Percentiles rank a stretch among this genome's conserved stretches.
Conservation (phyloP, 64 coral and sea anemone species). For the Porites australiensis region DNA sequence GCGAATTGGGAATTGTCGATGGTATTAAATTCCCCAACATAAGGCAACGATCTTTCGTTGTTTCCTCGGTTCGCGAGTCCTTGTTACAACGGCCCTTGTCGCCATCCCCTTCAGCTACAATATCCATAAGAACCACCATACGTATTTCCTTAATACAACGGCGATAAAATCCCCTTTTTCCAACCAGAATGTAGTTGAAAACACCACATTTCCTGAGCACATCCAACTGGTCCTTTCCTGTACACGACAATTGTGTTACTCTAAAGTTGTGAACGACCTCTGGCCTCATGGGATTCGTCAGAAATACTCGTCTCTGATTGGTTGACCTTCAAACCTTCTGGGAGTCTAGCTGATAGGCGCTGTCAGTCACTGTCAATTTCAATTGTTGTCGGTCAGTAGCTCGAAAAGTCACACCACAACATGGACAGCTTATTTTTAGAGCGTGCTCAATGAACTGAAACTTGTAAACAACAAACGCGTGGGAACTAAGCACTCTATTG, state of each 20-base stretch:
- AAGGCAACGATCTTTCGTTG: neutral
- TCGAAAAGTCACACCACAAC: too few species aligned
- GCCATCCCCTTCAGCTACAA: conserved; percentile 60
- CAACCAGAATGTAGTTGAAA: neutral
- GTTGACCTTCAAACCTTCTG: neutral
- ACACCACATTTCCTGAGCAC: neutral
- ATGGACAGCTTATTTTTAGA: too few species aligned
- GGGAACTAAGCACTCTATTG: too few species aligned
- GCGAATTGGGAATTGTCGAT: conserved; percentile 60
- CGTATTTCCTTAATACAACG: conserved; percentile 24
- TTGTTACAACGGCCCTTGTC: neutral
- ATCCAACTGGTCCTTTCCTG: neutral
- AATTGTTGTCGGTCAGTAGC: neutral
- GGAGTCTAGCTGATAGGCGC: neutral
- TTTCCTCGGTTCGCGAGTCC: neutral
- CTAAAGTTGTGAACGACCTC: neutral
- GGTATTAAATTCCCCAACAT: conserved; percentile 54
- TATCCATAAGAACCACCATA: conserved; percentile 94
- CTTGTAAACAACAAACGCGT: too few species aligned
- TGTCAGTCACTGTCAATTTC: neutral
- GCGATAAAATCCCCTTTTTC: neutral
- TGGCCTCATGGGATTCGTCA: conserved; percentile 21
- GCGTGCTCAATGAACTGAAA: too few species aligned
- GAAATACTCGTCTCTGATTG: conserved; percentile 36
- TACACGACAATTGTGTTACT: conserved; percentile 37